Conservation (phyloP, 30 jellyfish, hydroid and myxozoan genomes). For the Pelagia noctiluca region DNA sequence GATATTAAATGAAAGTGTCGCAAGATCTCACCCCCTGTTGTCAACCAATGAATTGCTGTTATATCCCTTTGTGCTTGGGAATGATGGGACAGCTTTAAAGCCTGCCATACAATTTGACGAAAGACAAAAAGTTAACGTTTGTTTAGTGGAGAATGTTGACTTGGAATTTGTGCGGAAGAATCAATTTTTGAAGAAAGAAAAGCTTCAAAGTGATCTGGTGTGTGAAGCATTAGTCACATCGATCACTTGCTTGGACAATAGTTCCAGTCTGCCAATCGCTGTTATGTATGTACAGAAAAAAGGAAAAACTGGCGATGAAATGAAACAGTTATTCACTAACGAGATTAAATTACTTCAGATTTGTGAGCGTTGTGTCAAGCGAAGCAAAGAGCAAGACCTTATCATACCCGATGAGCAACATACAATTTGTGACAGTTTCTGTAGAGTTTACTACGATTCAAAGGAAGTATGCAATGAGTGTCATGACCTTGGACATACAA, state of each 20-base stretch:
- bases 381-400: not conserved
- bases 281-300: conserved; percentile 10
- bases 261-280: conserved; percentile 22
- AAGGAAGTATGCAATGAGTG: conserved; percentile 6
- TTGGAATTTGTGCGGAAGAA: not conserved
- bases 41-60: not conserved
- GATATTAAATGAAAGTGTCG: not conserved
- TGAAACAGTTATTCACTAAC: conserved; percentile 16
- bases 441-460: not conserved
- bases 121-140: conserved; percentile 39
- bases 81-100: conserved; percentile 43
- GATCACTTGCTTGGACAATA: conserved; percentile 10
- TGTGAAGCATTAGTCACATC: conserved; percentile 30
- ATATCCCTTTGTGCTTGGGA: conserved; percentile 13
- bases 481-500: not conserved
- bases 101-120: conserved; percentile 46
- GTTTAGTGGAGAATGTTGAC: not conserved
- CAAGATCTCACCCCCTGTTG: not conserved
- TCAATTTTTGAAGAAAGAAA: not conserved
- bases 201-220: not conserved
- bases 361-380: conserved; percentile 13
- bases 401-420: not conserved
- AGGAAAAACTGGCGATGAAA: conserved; percentile 39
- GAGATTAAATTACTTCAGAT: conserved; percentile 19
- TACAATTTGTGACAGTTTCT: conserved; percentile 19